Evolutionary conservation across 2,888 invertebrate species (phyloP).

Genomic region (Drosophila conformis): DNA sequence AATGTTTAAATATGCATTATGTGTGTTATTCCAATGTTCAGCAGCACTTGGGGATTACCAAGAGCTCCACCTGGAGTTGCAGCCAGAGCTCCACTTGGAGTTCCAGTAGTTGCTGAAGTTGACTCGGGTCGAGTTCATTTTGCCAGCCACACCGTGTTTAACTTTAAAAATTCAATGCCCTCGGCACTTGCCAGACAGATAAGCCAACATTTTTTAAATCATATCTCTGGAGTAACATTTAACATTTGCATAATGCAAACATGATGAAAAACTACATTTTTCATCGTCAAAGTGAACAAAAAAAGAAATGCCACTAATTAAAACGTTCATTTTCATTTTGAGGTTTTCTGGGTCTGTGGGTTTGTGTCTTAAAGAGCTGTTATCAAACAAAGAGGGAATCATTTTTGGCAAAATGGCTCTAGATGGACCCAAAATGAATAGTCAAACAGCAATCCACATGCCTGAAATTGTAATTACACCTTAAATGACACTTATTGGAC

Average conservation of each 20-base stretch:
- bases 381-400: background rate
- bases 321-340: background rate
- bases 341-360: background rate
- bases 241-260: slow-evolving; percentile 4
- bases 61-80: slow-evolving; percentile 20
- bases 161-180: slow-evolving; percentile 60
- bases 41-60: slow-evolving; percentile 80
- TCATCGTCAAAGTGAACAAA: background rate
- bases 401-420: background rate
- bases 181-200: slow-evolving; percentile 44
- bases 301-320: background rate
- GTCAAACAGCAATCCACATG: slow-evolving; percentile 19
- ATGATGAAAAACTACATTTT: background rate
- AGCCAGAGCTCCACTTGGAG: slow-evolving; percentile 16
- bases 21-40: slow-evolving; percentile 79
- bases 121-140: slow-evolving; percentile 13
- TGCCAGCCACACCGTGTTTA: slow-evolving; percentile 37
- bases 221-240: slow-evolving; percentile 17
- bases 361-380: background rate
- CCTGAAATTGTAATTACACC: slow-evolving; percentile 57
- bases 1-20: slow-evolving; percentile 81
- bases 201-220: slow-evolving; percentile 28
- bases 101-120: slow-evolving; percentile 34
- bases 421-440: background rate
- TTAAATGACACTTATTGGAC: slow-evolving; percentile 58